Evolutionary conservation across 2,113 vertebrate genomes (phyloP).

Genomic region (Xenopus borealis): DNA sequence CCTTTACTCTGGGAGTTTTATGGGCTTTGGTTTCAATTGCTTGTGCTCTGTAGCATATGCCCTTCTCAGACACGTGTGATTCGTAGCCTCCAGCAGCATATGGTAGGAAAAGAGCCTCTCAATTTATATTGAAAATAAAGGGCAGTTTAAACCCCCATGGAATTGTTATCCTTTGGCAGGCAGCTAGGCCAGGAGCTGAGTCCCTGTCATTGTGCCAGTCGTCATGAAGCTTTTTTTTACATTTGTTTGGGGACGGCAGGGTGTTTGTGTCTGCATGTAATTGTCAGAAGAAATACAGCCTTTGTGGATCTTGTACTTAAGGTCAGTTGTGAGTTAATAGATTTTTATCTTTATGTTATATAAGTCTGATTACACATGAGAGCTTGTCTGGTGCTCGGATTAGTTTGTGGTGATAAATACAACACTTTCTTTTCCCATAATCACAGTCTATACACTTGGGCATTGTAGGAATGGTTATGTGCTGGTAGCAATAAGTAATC

Average conservation of each 20-base stretch:
- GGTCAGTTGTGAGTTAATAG: constrained; percentile 97
- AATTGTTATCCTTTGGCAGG: constrained; percentile 55
- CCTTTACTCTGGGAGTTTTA: constrained; percentile 65
- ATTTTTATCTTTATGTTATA: constrained; percentile 89
- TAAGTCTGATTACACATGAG: constrained; percentile 65
- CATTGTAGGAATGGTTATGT: too few relatives aligned
- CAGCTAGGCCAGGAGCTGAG: constrained; percentile 53
- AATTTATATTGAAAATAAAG: constrained; percentile 72
- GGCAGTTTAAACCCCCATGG: constrained; percentile 61
- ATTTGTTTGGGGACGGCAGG: constrained; percentile 70
- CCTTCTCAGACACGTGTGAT: constrained; percentile 66
- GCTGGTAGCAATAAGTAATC: too few relatives aligned
- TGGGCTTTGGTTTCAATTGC: constrained; percentile 61
- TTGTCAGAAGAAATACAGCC: constrained; percentile 80
- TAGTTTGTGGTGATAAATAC: too few relatives aligned
- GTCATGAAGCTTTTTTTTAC: constrained; percentile 75
- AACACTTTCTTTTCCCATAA: too few relatives aligned
- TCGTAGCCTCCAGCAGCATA: constrained; percentile 71
- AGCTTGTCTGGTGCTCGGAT: too few relatives aligned
- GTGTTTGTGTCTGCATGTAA: constrained; percentile 73
- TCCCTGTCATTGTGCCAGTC: constrained; percentile 72
- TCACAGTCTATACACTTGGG: too few relatives aligned
- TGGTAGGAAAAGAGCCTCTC: constrained; percentile 60
- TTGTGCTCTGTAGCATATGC: constrained; percentile 69
- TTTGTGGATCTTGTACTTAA: constrained; percentile 78